A percentile compares a stretch with the other conserved stretches of the same genome.
Evolutionary conservation across 2,888 invertebrate genomes (phyloP).

Genomic region (Hetaerina titia): DNA sequence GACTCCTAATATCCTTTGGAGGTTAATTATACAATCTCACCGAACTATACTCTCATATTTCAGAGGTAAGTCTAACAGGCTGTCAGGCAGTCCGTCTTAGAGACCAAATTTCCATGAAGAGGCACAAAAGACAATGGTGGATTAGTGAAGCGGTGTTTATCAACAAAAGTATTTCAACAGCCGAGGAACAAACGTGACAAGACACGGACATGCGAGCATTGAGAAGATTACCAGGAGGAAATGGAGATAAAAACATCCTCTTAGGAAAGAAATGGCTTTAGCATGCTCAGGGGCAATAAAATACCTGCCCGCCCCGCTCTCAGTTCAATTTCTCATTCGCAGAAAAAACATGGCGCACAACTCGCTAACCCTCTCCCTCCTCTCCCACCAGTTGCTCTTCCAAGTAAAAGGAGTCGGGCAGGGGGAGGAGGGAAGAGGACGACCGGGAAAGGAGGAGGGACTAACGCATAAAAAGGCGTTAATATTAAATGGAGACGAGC

Average conservation of each 20-base stretch:
- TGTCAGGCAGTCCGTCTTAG: not conserved
- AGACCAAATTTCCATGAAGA: not conserved
- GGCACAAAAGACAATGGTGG: not conserved
- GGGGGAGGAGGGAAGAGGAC: not conserved
- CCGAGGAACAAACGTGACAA: not conserved
- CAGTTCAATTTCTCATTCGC: constrained; percentile 32
- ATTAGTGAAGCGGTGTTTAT: not conserved
- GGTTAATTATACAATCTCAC: too few relatives aligned
- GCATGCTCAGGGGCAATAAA: constrained; percentile 43
- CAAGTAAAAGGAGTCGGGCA: constrained; percentile 37
- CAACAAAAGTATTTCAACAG: not conserved
- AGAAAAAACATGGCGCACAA: constrained; percentile 20
- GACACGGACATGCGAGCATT: not conserved
- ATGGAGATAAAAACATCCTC: not conserved
- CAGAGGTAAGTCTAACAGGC: too few relatives aligned
- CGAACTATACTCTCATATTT: too few relatives aligned
- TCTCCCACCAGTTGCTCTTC: constrained; percentile 29
- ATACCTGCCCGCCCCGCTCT: not conserved
- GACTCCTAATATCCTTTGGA: too few relatives aligned
- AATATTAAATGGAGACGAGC: constrained; percentile 48
- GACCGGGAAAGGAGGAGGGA: not conserved
- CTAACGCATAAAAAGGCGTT: constrained; percentile 32
- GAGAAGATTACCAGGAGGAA: constrained; percentile 13
- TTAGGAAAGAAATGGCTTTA: not conserved
- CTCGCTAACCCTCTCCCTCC: not conserved